phyloP scores from a whole-genome alignment of 2,113 vertebrate genomes.

The Neolamprologus brichardi region DNA sequence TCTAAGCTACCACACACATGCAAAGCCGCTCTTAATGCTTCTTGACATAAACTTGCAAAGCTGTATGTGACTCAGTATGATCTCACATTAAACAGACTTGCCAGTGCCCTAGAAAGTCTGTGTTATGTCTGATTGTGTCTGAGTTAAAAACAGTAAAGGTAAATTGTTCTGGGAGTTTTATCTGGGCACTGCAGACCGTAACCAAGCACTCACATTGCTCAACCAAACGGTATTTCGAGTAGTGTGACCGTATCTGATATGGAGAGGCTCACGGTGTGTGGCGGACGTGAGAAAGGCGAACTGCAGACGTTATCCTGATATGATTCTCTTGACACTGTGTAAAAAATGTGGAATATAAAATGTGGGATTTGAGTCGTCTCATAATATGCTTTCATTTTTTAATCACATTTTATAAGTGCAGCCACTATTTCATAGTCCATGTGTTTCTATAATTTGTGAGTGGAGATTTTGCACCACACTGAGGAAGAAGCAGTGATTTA shows the following conservation, averaged over 20 bases:
- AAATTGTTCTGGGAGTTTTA: not conserved
- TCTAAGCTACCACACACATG: not conserved
- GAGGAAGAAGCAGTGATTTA: conserved; percentile 12
- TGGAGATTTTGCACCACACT: not conserved
- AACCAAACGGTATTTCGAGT: not conserved
- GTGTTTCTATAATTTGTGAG: not conserved
- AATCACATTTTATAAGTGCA: not conserved
- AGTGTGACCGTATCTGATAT: not conserved
- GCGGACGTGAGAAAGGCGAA: accelerated
- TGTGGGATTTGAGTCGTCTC: not conserved
- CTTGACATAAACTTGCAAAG: not conserved
- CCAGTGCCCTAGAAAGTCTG: not conserved
- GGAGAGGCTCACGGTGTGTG: not conserved
- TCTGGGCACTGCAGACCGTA: not conserved
- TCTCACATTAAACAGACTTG: not conserved
- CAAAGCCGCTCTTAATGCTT: not conserved
- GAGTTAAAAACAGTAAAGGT: not conserved
- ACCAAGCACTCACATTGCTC: not conserved
- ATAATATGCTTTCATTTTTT: not conserved
- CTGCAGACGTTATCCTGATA: not conserved
- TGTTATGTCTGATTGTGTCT: not conserved
- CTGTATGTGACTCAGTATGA: not conserved
- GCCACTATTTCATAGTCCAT: not conserved
- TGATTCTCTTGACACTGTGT: not conserved
- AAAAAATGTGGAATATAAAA: not conserved